Conservation (phyloP, 1,140 invertebrate genomes). For the Thaumetopoea pityocampa region DNA sequence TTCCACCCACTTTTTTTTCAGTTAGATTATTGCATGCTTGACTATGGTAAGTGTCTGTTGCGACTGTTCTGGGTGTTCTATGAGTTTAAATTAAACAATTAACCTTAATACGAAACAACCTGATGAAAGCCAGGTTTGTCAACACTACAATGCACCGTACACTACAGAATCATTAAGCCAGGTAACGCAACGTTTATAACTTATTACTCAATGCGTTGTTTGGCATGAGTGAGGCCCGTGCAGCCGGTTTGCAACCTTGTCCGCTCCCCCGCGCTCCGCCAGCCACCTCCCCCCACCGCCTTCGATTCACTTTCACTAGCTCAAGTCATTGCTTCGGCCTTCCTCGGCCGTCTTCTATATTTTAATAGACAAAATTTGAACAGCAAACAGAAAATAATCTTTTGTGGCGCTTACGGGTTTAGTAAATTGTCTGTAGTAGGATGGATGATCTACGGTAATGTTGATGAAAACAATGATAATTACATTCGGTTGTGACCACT, state of each 20-base stretch:
- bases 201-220: slow-evolving; percentile 58
- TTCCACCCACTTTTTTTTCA: no score
- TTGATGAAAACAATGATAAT: no score
- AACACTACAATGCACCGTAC: slow-evolving; percentile 31
- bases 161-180: slow-evolving; percentile 34
- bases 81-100: slow-evolving; percentile 15
- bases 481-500: no score
- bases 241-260: slow-evolving; percentile 60
- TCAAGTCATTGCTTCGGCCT: slow-evolving; percentile 36
- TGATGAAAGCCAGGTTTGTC: slow-evolving; percentile 14
- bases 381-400: slow-evolving; percentile 12
- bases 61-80: no score
- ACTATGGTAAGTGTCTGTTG: no score
- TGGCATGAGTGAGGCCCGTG: slow-evolving; percentile 48
- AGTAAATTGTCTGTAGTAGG: slow-evolving; percentile 18
- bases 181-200: slow-evolving; percentile 56
- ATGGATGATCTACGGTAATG: no score
- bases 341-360: slow-evolving; percentile 27
- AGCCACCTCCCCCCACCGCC: slow-evolving; percentile 19
- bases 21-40: no score
- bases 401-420: slow-evolving; percentile 16
- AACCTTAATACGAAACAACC: slow-evolving; percentile 19
- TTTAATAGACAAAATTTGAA: slow-evolving; percentile 17
- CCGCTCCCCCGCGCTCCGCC: slow-evolving; percentile 18
- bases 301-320: slow-evolving; percentile 55